Evolutionary conservation across 2,888 invertebrate genomes (phyloP).

Genomic region (Acrobasis suavella): DNA sequence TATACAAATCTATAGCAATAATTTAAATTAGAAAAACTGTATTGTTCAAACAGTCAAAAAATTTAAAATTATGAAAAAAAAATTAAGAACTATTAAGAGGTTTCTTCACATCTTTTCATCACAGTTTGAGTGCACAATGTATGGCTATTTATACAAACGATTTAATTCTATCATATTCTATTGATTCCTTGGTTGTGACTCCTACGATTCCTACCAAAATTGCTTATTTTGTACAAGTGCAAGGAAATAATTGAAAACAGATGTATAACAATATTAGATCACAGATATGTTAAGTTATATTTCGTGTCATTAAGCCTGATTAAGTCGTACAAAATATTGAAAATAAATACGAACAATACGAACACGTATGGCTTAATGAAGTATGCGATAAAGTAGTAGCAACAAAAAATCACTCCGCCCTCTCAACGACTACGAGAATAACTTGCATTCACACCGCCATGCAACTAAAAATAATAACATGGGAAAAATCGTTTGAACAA

Average conservation of each 20-base stretch:
- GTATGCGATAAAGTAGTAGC: neutral
- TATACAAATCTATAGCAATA: too few relatives aligned
- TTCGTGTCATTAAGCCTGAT: conserved; percentile 33
- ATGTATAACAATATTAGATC: conserved; percentile 47
- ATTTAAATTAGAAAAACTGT: too few relatives aligned
- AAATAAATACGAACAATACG: conserved; percentile 24
- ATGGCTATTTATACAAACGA: conserved; percentile 12
- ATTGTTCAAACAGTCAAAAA: neutral
- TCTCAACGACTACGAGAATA: neutral
- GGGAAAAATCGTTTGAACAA: conserved; percentile 3
- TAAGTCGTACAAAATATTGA: conserved; percentile 7
- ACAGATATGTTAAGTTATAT: conserved; percentile 48
- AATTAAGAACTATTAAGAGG: conserved; percentile 6
- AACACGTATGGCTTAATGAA: conserved; percentile 12
- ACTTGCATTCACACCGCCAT: conserved; percentile 3
- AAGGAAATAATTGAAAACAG: conserved; percentile 22
- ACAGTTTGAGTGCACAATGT: conserved; percentile 15
- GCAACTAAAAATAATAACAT: conserved; percentile 15
- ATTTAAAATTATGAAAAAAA: neutral
- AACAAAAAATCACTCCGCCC: conserved; percentile 10
- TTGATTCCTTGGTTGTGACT: conserved; percentile 1
- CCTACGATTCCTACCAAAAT: neutral
- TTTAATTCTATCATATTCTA: conserved; percentile 5
- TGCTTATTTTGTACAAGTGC: conserved; percentile 40
- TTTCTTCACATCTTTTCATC: conserved; percentile 10